Conservation (phyloP, 2,113 vertebrate species). For the Chrysemys picta region DNA sequence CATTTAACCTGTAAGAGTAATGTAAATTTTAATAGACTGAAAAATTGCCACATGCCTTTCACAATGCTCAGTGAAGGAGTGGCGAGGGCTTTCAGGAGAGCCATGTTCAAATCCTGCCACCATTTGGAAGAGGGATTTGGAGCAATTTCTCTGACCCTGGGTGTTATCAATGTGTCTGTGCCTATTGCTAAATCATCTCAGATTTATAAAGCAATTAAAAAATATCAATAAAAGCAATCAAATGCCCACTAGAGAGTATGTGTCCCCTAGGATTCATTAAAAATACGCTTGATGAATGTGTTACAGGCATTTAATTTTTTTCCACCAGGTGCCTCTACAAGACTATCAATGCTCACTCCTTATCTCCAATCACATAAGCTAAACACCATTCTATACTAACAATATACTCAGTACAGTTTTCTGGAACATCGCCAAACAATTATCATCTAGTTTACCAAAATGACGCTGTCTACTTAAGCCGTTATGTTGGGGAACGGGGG, state of each 20-base stretch:
- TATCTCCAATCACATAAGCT: not conserved
- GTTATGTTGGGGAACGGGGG: accelerated
- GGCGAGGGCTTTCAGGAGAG: not conserved
- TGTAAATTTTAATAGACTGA: not conserved
- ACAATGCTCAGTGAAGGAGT: not conserved
- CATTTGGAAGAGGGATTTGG: accelerated
- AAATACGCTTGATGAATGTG: not conserved
- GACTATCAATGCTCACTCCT: not conserved
- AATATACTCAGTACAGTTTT: accelerated
- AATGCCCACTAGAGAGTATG: accelerated
- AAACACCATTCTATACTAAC: accelerated
- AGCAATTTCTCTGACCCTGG: not conserved
- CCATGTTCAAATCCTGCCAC: not conserved
- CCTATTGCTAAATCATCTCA: too few species aligned
- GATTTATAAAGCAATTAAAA: not conserved
- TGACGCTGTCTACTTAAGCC: accelerated
- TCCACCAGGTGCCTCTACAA: accelerated
- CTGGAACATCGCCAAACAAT: accelerated
- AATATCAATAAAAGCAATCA: accelerated
- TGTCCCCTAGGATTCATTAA: accelerated
- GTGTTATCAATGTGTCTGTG: too few species aligned
- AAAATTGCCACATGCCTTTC: not conserved
- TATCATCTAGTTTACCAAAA: not conserved
- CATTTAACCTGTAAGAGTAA: not conserved
- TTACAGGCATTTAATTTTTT: accelerated